A percentile compares a stretch with the other conserved stretches of the same genome.
Evolutionary conservation across 2,113 vertebrate species (phyloP).

Genomic region (Macrotus californicus): DNA sequence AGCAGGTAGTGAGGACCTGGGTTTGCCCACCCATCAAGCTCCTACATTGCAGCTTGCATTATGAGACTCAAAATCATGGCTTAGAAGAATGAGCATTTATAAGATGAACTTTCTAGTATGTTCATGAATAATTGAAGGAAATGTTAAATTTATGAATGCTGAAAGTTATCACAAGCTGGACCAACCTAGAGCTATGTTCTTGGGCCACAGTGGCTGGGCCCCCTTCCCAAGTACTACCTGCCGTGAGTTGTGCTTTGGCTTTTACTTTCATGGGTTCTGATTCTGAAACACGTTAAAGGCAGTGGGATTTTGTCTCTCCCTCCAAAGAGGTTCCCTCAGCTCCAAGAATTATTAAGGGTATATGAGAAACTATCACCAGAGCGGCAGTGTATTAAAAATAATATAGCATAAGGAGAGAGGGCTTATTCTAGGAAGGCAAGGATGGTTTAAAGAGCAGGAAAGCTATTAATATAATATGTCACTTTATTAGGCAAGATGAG

Average conservation of each 20-base stretch:
- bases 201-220: not conserved
- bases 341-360: not conserved
- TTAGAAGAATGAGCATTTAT: conserved; percentile 7
- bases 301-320: not conserved
- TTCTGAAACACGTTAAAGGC: not conserved
- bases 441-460: not conserved
- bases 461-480: not conserved
- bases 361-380: not conserved
- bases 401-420: not conserved
- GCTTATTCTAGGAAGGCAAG: not conserved
- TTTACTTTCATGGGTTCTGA: not conserved
- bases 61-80: not conserved
- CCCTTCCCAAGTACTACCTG: not conserved
- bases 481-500: not conserved
- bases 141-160: not conserved
- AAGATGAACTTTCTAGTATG: conserved; percentile 9
- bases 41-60: not conserved
- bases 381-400: not conserved
- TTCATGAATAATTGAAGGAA: conserved; percentile 22
- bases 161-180: not conserved
- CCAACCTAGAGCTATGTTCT: not conserved
- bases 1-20: not conserved
- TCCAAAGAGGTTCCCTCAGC: not conserved
- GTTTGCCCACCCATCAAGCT: not conserved
- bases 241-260: not conserved